Percentiles rank a stretch among this genome's conserved stretches.
Conservation (phyloP, 2,113 vertebrate species). For the Myiopsitta monachus region DNA sequence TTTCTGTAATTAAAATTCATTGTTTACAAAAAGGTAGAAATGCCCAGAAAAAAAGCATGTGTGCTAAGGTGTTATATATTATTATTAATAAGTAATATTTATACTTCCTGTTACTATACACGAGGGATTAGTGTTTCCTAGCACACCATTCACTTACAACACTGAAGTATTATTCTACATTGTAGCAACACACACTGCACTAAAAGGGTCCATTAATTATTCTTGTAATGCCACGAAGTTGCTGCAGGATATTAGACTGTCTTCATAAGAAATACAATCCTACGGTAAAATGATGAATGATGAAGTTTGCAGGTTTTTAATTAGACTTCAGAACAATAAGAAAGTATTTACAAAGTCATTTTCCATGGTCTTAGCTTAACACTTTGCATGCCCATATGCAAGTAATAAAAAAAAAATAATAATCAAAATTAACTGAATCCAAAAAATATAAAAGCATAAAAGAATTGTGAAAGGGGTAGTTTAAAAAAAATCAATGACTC, state of each 20-base stretch:
- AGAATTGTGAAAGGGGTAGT: background rate
- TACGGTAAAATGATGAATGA: constrained; percentile 30
- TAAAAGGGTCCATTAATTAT: constrained; percentile 61
- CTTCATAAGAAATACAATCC: constrained; percentile 4
- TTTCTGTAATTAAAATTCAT: constrained; percentile 33
- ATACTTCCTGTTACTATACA: constrained; percentile 57
- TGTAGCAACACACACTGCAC: constrained; percentile 29
- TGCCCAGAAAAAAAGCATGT: constrained; percentile 17
- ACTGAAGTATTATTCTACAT: constrained; percentile 59
- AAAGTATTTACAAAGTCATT: background rate
- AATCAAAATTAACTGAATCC: background rate
- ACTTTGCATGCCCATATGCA: background rate
- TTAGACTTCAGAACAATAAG: constrained; percentile 27
- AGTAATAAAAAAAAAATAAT: background rate
- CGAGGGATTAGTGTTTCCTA: constrained; percentile 57
- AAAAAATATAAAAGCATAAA: background rate
- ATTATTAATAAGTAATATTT: constrained; percentile 66
- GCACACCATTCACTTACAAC: constrained; percentile 47
- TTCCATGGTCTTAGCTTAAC: background rate
- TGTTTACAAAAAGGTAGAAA: background rate
- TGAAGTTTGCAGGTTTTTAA: constrained; percentile 29
- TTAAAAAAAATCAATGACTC: background rate
- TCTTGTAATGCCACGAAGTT: constrained; percentile 24
- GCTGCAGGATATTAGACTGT: constrained; percentile 58
- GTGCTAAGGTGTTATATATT: constrained; percentile 29